Evolutionary conservation across 1,140 invertebrate genomes (phyloP), one percentile per base, ranked within the genome.

Genomic region (Ridgeia piscesae): DNA sequence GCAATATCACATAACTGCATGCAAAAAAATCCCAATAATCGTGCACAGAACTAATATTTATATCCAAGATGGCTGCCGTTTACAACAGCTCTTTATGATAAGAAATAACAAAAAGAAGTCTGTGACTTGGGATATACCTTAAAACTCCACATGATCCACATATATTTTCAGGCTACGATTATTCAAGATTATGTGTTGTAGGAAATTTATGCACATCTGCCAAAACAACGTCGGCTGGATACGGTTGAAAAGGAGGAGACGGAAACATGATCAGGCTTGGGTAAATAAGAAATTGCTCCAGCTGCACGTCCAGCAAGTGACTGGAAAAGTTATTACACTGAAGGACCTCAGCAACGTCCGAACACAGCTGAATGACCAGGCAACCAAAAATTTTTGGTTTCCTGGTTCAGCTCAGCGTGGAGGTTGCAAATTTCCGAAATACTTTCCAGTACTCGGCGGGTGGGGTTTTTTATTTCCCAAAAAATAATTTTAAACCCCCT

Each of bases 141-240:
- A n/a, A n/a, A n/a, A n/a, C n/a, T n/a, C n/a, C n/a, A n/a, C n/a
- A n/a, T n/a, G n/a, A n/a, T n/a, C n/a, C n/a, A n/a, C n/a, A n/a
- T n/a, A n/a, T n/a, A n/a, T n/a, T n/a, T n/a, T n/a, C n/a, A n/a
- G n/a, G n/a, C n/a, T n/a, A n/a, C n/a, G n/a, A n/a, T n/a, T n/a
- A n/a, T n/a, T n/a, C n/a, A n/a, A n/a, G n/a, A n/a, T n/a, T n/a
- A n/a, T n/a, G n/a, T n/a, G n/a, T n/a, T n/a, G n/a, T n/a, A 90
- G 89, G 89, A 90, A 90, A 33, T 90, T 27, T 90, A 90, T 90
- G 35, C 89, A 27, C 89, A 90, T 90, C 89, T 90, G 89, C 89
- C 89, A 6, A 90, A 90, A 33, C 89, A 90, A 27, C 14, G 89
- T 1, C 89, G 89, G 11, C 33, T 90, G 89, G 89, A 90, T 90